Evolutionary conservation across 2,888 invertebrate genomes (phyloP), one percentile per base, ranked within the genome.

Genomic region (Ophraella communa): DNA sequence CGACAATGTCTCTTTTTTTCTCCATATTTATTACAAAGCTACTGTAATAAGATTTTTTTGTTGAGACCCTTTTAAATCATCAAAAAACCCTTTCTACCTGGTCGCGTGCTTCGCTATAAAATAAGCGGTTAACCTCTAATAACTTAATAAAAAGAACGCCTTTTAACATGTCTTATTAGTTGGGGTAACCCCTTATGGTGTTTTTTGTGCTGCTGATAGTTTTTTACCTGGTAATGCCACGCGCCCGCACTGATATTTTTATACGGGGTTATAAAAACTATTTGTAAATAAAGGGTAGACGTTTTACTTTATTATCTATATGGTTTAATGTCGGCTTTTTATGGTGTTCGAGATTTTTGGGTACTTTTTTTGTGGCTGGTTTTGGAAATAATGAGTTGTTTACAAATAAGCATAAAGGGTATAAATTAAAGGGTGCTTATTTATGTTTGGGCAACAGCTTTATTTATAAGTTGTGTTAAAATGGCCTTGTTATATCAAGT

Each of bases 51-150:
- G 39, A 39, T 39, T 45, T 20, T 20, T 21, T 45, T 20, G 21
- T 21, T 11, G 8, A 58, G 47, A 56, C 30, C 55, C 55, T 24
- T 55, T 55, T 55, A 14, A 23, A 20, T 14, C n/a, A 21, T 56
- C 27, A 23, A 49, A 60, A 53, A 60, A 52, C 44, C 70, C 55
- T 68, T 69, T 79, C 69, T 81, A 81, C 81, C 81, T 81, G 81
- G 78, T 79, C 81, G 79, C 81, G 81, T 81, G 81, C 77, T 72
- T 45, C 77, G 75, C 77, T 78, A 80, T 79, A 79, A 80, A 80
- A 78, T 75, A 78, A 79, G 79, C 78, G 80, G 80, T 79, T 79
- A 79, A 80, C 80, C 79, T 77, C 80, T 77, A 79, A 81, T 80
- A 79, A 80, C 80, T 81, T 81, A 81, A 81, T 81, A 79, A 80